Evolutionary conservation across 2,888 invertebrate genomes (phyloP).

Genomic region (Andrena dorsata): DNA sequence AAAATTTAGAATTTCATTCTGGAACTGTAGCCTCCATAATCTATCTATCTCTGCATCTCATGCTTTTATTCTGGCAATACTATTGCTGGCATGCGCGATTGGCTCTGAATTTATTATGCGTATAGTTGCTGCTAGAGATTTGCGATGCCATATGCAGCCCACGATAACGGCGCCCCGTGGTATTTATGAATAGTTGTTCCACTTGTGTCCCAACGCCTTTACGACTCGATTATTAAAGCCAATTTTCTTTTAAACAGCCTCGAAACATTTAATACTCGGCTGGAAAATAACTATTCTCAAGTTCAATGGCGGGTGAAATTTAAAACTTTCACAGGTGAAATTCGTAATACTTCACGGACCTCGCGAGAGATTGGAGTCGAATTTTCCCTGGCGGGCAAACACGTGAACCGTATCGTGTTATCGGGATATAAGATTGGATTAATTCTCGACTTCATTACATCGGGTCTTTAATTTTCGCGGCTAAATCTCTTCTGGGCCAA

Average conservation of each 20-base stretch:
- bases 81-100: slow-evolving; percentile 49
- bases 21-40: background rate
- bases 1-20: background rate
- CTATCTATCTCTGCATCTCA: slow-evolving; percentile 36
- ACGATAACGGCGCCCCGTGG: slow-evolving; percentile 68
- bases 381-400: slow-evolving; percentile 23
- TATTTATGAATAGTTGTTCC: slow-evolving; percentile 78
- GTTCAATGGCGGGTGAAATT: slow-evolving; percentile 16
- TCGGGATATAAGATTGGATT: slow-evolving; percentile 8
- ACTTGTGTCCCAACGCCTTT: slow-evolving; percentile 70
- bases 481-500: background rate
- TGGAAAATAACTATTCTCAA: slow-evolving; percentile 28
- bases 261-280: slow-evolving; percentile 11
- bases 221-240: slow-evolving; percentile 12
- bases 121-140: slow-evolving; percentile 37
- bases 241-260: background rate
- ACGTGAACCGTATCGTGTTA: slow-evolving; percentile 31
- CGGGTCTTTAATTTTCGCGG: slow-evolving; percentile 8
- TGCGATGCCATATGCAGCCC: slow-evolving; percentile 50
- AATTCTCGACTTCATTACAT: background rate
- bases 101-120: slow-evolving; percentile 69
- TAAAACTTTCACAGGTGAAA: slow-evolving; percentile 50
- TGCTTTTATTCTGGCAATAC: slow-evolving; percentile 47
- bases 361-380: slow-evolving; percentile 27
- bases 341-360: slow-evolving; percentile 12